Conservation (phyloP, 2,113 vertebrate species). For the Otocyon megalotis region DNA sequence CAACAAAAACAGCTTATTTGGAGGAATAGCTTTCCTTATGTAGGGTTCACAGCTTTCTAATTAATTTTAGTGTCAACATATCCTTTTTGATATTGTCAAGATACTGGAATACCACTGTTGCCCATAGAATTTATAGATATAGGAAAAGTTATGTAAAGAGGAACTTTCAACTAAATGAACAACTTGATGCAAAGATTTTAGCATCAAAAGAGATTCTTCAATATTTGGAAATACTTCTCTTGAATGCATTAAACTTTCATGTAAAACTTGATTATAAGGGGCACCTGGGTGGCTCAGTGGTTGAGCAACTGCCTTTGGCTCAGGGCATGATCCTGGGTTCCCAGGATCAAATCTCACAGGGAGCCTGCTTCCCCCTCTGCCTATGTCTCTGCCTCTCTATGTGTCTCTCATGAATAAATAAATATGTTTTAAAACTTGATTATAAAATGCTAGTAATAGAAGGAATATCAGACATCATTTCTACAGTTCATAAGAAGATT, state of each 20-base stretch:
- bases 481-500: background rate
- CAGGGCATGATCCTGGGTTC: too few species aligned
- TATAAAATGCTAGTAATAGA: background rate
- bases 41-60: background rate
- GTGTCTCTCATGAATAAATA: too few species aligned
- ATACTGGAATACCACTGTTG: background rate
- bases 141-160: background rate
- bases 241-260: background rate
- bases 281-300: too few species aligned
- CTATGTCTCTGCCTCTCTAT: too few species aligned
- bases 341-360: too few species aligned
- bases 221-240: conserved; percentile 12
- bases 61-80: background rate
- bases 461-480: background rate
- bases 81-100: background rate
- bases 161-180: background rate
- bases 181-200: conserved; percentile 16
- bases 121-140: background rate
- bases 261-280: background rate
- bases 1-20: background rate
- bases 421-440: background rate
- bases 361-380: too few species aligned
- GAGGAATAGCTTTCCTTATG: background rate
- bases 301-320: too few species aligned
- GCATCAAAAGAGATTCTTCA: background rate